Base-by-base conservation (phyloP, 1,140 invertebrate species). In the Mylabris phalerata region DNA sequence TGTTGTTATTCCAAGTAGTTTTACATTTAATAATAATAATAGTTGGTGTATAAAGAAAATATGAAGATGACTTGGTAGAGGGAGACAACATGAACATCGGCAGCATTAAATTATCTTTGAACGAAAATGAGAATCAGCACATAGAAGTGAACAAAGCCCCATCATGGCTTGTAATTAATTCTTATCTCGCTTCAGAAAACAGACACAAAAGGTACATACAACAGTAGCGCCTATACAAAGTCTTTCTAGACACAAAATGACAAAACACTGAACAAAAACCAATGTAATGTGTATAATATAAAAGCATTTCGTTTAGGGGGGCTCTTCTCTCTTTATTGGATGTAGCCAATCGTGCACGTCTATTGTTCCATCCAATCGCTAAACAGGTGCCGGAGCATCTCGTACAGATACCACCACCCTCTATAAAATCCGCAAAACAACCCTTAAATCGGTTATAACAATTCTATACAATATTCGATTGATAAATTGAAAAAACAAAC, bases 81-180 rank as follows among this genome's bases (percentile, higher is more conserved):
- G 43, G 44, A 43, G 41, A 42, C 32, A 32, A 26, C 51, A 46
- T 42, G 11, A 32, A 46, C 42, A 45, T 42, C 13, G 42, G 19
- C 39, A 63, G 64, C 65, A 66, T 66, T 65, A 67, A 65, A 67
- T 65, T 65, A 65, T 65, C 57, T 65, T 61, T 63, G 48, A 63
- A 62, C 43, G 62, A 59, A 62, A 67, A 67, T 67, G 64, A 63
- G 62, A 62, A 60, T 66, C 65, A 62, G 66, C 60, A 62, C 9
- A 10, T 42, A 42, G 11, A 42, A 67, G 62, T 64, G 63, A 67
- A 68, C 65, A 68, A 67, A 67, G 61, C 55, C 51, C 60, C 69
- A 67, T 67, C 67, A 67, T 66, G 64, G 66, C 67, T 69, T 69
- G 67, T 71, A 71, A 71, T 71, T 71, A 71, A 71, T 71, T 71